Evolutionary conservation across 2,888 invertebrate species (phyloP), one percentile per base, ranked within the genome.

Genomic region (Steinernema hermaphroditum): DNA sequence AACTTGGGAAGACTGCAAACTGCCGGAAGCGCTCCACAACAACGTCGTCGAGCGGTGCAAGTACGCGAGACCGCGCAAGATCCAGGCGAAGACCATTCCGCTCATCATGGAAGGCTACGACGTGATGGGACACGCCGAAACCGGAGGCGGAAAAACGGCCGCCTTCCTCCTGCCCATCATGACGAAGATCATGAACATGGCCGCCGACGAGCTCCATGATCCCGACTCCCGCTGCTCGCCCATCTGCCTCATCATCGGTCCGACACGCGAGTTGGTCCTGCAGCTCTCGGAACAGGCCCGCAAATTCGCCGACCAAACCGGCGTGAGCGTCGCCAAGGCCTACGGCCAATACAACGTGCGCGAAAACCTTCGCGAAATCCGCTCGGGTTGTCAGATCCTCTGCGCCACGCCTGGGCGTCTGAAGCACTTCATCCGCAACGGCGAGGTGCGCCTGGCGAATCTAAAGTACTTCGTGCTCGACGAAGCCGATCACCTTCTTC

Each of bases 121-220:
- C 89, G 88, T 98, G 32, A 96, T 97, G 94, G 95, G 93, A 0
- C 96, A 96, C 86, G 96, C 97, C 0, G 96, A 97, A 87, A 98
- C 97, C 8, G 97, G 97, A 0, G 96, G 96, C 0, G 98, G 97
- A 16, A 97, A 97, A 89, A 96, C 96, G 0, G 96, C 96, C 0
- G 96, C 96, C 0, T 97, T 94, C 86, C 87, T 96, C 27, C 87
- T 97, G 44, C 97, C 97, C 0, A 94, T 96, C 1, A 90, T 97
- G 44, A 90, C 93, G 80, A 80, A 83, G 37, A 22, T 76, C 37
- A 75, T 50, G 37, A 62, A 75, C 19, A n/a, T n/a, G n/a, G n/a
- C n/a, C n/a, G n/a, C n/a, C n/a, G n/a, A n/a, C n/a, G n/a, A n/a
- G n/a, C n/a, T n/a, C n/a, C n/a, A 43, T 6, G 43, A 68, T 37